Percentiles rank a stretch among this genome's conserved stretches.
Conservation (phyloP, 2,797 vertebrate genomes). For the Arrhamphus sclerolepis region DNA sequence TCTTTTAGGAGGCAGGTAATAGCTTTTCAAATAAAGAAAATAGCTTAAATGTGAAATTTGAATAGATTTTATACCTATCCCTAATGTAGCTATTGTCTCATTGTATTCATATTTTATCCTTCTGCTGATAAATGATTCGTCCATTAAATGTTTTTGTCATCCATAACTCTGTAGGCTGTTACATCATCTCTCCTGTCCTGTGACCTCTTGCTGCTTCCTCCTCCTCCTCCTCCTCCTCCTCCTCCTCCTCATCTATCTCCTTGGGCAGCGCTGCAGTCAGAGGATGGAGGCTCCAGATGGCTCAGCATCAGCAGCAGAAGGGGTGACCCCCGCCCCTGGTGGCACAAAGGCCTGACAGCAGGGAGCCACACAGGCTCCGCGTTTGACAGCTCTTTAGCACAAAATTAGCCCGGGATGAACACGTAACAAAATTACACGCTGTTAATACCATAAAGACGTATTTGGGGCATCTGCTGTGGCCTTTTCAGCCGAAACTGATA, state of each 20-base stretch:
- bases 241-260: slow-evolving; percentile 1
- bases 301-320: slow-evolving; percentile 51
- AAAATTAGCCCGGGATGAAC: slow-evolving; percentile 60
- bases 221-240: background rate
- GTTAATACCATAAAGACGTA: slow-evolving; percentile 51
- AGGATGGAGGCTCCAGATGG: slow-evolving; percentile 60
- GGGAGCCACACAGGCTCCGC: slow-evolving; percentile 30
- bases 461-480: slow-evolving; percentile 10
- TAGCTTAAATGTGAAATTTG: too few species aligned
- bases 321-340: slow-evolving; percentile 30
- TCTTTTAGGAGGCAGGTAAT: too few species aligned
- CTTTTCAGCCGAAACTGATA: slow-evolving; percentile 11
- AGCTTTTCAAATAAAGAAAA: too few species aligned
- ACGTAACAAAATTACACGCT: slow-evolving; percentile 39
- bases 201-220: background rate
- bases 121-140: too few species aligned
- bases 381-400: slow-evolving; percentile 65
- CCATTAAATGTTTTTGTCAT: background rate
- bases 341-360: slow-evolving; percentile 49
- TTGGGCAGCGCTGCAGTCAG: slow-evolving; percentile 8
- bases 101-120: too few species aligned
- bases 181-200: background rate
- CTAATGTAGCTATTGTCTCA: too few species aligned
- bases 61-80: too few species aligned
- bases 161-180: background rate